Conservation (phyloP, 1,140 invertebrate genomes). For the Drosophila obscura region DNA sequence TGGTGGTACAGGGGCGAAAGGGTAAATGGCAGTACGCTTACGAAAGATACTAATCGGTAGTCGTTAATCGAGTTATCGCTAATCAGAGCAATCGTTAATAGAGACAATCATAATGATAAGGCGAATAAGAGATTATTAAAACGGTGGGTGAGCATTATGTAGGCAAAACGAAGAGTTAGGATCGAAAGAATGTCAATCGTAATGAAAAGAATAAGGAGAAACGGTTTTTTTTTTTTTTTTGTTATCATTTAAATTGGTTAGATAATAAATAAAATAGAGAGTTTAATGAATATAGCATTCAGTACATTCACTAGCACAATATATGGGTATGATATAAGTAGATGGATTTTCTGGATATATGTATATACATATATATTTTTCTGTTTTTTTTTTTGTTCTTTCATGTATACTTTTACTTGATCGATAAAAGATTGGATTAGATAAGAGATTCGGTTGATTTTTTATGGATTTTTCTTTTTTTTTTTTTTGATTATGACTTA, state of each 20-base stretch:
- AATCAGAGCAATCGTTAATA: slow-evolving; percentile 31
- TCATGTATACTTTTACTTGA: slow-evolving; percentile 48
- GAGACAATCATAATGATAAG: slow-evolving; percentile 40
- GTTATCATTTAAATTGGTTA: slow-evolving; percentile 85
- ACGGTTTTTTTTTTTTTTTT: slow-evolving; percentile 34
- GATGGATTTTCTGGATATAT: slow-evolving; percentile 54
- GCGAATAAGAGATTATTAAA: slow-evolving; percentile 33
- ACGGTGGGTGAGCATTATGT: slow-evolving; percentile 38
- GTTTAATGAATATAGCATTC: slow-evolving; percentile 84
- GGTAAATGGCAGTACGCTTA: slow-evolving; percentile 24
- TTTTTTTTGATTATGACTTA: slow-evolving; percentile 42
- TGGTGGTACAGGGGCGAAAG: neutral
- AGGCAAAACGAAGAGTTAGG: slow-evolving; percentile 37
- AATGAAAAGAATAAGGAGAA: slow-evolving; percentile 38
- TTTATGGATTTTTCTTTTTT: slow-evolving; percentile 26
- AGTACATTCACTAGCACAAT: slow-evolving; percentile 84
- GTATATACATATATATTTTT: slow-evolving; percentile 28
- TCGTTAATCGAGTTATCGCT: slow-evolving; percentile 21
- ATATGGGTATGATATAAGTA: slow-evolving; percentile 75
- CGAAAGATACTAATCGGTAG: slow-evolving; percentile 27
- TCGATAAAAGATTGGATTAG: slow-evolving; percentile 47
- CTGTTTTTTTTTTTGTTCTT: slow-evolving; percentile 32
- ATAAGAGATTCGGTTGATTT: slow-evolving; percentile 51
- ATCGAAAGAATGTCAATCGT: slow-evolving; percentile 43
- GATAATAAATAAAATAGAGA: slow-evolving; percentile 78